These are phyloP conservation scores for Colius striatus DNA, from an alignment of 2,113 vertebrate genomes.

Conservation along the genomic window DNA sequence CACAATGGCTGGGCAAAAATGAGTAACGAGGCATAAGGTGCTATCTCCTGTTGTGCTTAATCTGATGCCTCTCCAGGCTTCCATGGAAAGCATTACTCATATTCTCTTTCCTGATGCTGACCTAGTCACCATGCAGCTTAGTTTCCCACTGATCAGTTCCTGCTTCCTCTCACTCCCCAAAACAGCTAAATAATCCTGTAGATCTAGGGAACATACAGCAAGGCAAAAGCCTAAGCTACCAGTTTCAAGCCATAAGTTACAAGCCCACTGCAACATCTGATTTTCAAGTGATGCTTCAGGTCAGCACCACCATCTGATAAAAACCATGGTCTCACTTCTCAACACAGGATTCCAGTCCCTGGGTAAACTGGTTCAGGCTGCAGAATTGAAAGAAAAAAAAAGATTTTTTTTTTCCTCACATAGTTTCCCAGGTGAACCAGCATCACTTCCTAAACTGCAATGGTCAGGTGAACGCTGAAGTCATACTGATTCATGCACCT, in stretches of 20 bases:
- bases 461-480: neutral
- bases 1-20: neutral
- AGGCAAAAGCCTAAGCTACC: neutral
- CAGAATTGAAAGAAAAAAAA: neutral
- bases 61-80: neutral
- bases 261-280: neutral
- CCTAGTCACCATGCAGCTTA: neutral
- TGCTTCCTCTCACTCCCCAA: neutral
- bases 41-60: neutral
- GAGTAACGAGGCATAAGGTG: constrained; percentile 19
- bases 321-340: rapidly evolving
- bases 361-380: neutral
- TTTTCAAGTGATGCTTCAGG: neutral
- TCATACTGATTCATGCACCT: neutral
- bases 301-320: neutral
- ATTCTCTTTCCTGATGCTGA: neutral
- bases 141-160: neutral
- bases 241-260: neutral
- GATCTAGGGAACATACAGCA: neutral
- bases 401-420: neutral
- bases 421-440: neutral
- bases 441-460: neutral
- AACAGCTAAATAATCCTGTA: neutral
- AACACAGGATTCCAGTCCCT: neutral
- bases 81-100: constrained; percentile 34